Evolutionary conservation across 2,797 vertebrate species (phyloP), one percentile per base, ranked within the genome.

Genomic region (Neostethus bicornis): DNA sequence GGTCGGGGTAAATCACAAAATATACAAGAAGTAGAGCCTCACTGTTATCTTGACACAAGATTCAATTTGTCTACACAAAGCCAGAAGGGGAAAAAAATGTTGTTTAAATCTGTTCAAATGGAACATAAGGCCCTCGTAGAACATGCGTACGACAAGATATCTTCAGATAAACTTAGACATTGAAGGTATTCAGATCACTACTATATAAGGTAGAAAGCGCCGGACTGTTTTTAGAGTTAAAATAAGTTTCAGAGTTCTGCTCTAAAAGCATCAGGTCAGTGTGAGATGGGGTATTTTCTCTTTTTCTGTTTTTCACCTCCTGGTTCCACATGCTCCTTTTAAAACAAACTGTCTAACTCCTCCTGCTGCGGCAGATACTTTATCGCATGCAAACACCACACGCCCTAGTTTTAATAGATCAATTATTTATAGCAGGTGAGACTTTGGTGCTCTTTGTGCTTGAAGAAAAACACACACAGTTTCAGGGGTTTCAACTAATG

Each of bases 391-490:
- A 88, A 90, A 85, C 81, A 77, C 80, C 67, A 69, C 64, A 66
- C n/a, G 86, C 62, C 89, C 87, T 73, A 89, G 87, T 89, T 92
- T 89, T 84, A 73, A 75, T 57, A 42, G 77, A 92, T 93, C 82
- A 91, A 91, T 92, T 87, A 92, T 93, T 90, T 75, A 92, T 86
- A 62, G 58, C 83, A 86, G 84, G 88, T 91, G 88, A 86, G 83
- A 77, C 77, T 77, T 84, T 83, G 72, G 51, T 68, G 64, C 77
- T 73, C 60, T 54, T 14, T 72, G 70, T 74, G 70, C 56, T 58
- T 73, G 67, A 59, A 79, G 34, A 52, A 58, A 24, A 31, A 32
- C 43, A 46, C 5, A 21, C 51, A 52, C 38, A 61, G 31, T 66
- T 73, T 75, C 64, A 74, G 39, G 50, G 31, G 59, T 76, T 63